Conservation (phyloP, 2,888 invertebrate genomes). For the Spodoptera exigua region DNA sequence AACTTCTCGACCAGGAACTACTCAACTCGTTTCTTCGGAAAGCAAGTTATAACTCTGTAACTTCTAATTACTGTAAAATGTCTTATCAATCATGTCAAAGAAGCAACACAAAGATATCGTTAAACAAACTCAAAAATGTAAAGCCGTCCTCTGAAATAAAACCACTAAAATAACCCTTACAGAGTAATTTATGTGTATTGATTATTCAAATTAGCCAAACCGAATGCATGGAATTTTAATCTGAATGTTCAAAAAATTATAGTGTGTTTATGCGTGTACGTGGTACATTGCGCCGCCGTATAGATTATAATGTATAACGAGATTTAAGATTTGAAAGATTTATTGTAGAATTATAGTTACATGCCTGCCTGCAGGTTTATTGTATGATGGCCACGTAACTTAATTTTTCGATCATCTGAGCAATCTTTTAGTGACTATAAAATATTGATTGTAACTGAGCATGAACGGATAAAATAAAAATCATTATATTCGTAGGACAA, state of each 20-base stretch:
- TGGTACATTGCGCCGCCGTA: constrained; percentile 41
- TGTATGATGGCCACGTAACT: constrained; percentile 23
- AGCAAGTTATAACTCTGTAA: constrained; percentile 41
- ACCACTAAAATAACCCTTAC: constrained; percentile 54
- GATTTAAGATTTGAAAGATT: constrained; percentile 56
- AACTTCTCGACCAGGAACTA: constrained; percentile 27
- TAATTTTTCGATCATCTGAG: constrained; percentile 40
- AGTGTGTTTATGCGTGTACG: constrained; percentile 42
- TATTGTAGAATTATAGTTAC: constrained; percentile 53
- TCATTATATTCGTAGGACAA: too few species aligned
- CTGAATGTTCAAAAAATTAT: constrained; percentile 58
- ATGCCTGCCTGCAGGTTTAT: constrained; percentile 50
- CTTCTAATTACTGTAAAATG: constrained; percentile 43
- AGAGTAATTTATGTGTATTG: constrained; percentile 61
- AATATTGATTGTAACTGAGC: constrained; percentile 7
- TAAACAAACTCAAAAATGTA: constrained; percentile 39
- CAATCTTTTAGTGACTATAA: constrained; percentile 31
- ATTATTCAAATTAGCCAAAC: constrained; percentile 63
- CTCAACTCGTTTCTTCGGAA: constrained; percentile 39
- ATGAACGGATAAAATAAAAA: neutral
- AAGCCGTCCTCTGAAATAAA: constrained; percentile 41
- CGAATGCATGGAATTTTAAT: constrained; percentile 67
- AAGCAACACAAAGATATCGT: constrained; percentile 25
- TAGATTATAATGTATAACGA: constrained; percentile 51
- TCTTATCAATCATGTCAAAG: constrained; percentile 29